Evolutionary conservation across 1,140 invertebrate genomes (phyloP).

Genomic region (Leptinotarsa lineolata): DNA sequence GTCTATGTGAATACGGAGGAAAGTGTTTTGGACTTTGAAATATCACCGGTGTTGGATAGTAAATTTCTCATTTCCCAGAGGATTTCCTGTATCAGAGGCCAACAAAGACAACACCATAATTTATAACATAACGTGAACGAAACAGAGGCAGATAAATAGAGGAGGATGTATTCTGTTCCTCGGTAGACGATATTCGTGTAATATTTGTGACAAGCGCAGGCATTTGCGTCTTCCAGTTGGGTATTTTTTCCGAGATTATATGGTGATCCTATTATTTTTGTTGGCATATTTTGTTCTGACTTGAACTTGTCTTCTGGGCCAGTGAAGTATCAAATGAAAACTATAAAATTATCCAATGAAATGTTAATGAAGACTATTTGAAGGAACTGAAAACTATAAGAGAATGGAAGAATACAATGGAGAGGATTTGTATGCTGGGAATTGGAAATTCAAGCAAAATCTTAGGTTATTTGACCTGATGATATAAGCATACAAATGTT

Average conservation of each 20-base stretch:
- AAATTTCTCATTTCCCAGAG: conserved; percentile 47
- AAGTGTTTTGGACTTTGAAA: conserved; percentile 50
- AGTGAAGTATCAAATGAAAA: no score
- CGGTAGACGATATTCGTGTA: conserved; percentile 32
- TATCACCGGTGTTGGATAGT: conserved; percentile 44
- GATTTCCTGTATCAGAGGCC: conserved; percentile 29
- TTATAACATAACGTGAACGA: conserved; percentile 33
- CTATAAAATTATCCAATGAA: no score
- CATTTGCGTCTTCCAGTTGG: conserved; percentile 13
- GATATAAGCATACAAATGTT: no score
- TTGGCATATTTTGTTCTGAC: neutral
- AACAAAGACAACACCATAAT: conserved; percentile 29
- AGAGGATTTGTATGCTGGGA: no score
- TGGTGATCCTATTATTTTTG: neutral
- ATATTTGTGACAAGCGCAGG: conserved; percentile 33
- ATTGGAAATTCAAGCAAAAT: no score
- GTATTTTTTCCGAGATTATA: conserved; percentile 15
- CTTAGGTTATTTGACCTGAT: no score
- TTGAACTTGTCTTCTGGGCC: no score
- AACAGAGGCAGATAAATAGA: conserved; percentile 44
- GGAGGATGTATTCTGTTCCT: conserved; percentile 28
- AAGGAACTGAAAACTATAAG: no score
- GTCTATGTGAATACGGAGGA: conserved; percentile 25
- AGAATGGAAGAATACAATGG: no score
- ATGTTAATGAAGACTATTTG: no score